Evolutionary conservation across 2,797 vertebrate genomes (phyloP).

Genomic region (Darevskia mixta): DNA sequence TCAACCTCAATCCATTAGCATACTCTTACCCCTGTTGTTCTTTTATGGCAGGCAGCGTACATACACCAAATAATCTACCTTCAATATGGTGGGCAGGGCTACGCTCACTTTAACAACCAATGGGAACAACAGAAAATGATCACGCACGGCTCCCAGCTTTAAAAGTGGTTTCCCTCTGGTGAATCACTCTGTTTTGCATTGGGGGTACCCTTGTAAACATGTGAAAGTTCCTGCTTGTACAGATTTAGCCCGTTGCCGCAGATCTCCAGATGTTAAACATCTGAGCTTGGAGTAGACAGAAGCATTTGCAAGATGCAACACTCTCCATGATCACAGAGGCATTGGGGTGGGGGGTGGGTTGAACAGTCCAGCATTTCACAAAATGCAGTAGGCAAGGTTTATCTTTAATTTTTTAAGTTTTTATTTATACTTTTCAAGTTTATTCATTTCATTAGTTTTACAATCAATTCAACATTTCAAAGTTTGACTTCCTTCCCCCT

Average conservation of each 20-base stretch:
- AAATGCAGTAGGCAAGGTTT: background rate
- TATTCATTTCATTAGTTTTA: no score
- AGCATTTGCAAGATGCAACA: background rate
- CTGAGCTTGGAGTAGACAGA: background rate
- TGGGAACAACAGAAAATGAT: no score
- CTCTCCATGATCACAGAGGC: no score
- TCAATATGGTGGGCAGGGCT: background rate
- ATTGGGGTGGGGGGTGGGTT: no score
- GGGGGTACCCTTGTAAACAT: background rate
- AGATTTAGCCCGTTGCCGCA: background rate
- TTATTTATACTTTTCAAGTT: no score
- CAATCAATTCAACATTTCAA: no score
- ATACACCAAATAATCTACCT: background rate
- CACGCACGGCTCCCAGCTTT: no score
- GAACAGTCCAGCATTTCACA: background rate
- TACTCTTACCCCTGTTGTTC: background rate
- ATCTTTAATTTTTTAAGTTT: no score
- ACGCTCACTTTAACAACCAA: background rate
- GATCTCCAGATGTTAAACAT: background rate
- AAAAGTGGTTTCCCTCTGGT: background rate
- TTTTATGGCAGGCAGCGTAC: background rate
- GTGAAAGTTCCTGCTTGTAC: background rate
- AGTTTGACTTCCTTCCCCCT: no score
- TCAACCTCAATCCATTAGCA: no score
- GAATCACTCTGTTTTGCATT: background rate